Conservation (phyloP, 2,888 invertebrate species). For the Macropis europaea region DNA sequence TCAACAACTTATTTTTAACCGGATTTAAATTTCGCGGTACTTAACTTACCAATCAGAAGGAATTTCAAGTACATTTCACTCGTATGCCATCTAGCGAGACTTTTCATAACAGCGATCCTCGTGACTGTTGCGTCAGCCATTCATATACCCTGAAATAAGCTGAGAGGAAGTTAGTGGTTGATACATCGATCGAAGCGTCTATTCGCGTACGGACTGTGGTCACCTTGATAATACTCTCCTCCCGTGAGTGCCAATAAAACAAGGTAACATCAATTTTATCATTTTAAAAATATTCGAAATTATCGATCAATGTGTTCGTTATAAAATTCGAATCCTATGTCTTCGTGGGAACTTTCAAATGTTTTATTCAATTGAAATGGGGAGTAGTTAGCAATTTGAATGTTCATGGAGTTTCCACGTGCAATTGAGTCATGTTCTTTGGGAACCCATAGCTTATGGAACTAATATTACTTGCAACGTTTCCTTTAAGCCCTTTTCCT, state of each 20-base stretch:
- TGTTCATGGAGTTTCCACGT: constrained; percentile 35
- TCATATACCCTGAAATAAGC: constrained; percentile 55
- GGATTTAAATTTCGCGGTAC: constrained; percentile 9
- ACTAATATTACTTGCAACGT: neutral
- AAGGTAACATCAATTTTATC: constrained; percentile 57
- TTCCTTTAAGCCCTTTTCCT: neutral
- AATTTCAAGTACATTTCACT: neutral
- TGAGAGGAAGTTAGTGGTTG: constrained; percentile 44
- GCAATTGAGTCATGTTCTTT: constrained; percentile 15
- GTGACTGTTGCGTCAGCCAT: constrained; percentile 66
- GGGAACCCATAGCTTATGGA: neutral
- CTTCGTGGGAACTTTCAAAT: neutral
- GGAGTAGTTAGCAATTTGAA: neutral
- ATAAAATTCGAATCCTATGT: neutral
- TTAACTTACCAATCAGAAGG: constrained; percentile 15
- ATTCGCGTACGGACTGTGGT: constrained; percentile 65
- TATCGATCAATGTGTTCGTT: neutral
- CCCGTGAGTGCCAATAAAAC: constrained; percentile 46
- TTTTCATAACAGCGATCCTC: constrained; percentile 12
- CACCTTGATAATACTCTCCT: constrained; percentile 43
- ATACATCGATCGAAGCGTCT: constrained; percentile 63
- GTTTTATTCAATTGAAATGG: neutral
- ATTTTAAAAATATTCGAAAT: neutral
- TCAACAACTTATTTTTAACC: neutral
- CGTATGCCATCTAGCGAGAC: constrained; percentile 40